Base-by-base conservation (phyloP, 2,888 invertebrate genomes). In the Heliconius erato region DNA sequence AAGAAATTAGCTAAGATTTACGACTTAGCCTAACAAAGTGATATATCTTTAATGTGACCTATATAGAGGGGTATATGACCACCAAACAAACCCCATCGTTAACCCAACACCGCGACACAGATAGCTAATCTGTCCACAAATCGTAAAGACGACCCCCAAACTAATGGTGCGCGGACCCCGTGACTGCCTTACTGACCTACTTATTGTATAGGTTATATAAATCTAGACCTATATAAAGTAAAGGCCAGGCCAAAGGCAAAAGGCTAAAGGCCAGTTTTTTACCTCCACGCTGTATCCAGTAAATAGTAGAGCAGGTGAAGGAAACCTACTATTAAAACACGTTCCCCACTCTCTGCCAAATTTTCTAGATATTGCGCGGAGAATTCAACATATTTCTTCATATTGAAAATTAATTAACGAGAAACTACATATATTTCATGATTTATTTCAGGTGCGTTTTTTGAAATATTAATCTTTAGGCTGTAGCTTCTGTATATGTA, bases 81-180 rank as follows among this genome's bases (percentile, higher is more conserved):
- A 63, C 14, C 74, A 63, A 68, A 72, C 79, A 67, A 79, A 76
- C 32, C 23, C 40, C 79, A 67, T 32, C 80, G 32, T 67, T 69
- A 78, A 82, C 82, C 80, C 76, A 44, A 79, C 81, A 81, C 83
- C 84, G 26, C 82, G 84, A 83, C 85, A 76, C 79, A 83, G 80
- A 83, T 85, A 85, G 67, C 63, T 74, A 83, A 83, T 85, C 87
- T 85, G 89, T 89, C 89, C 87, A 89, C 90, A 89, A 87, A 88
- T 90, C 91, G 90, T 94, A 93, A 93, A 93, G 86, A 83, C 89
- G 89, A 85, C 91, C 92, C 89, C 89, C 91, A 91, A 91, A 92
- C 91, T 90, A 91, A 91, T 91, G 88, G 88, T 85, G 86, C 84
- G 85, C 79, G 87, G 87, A 88, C 90, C 89, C 89, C 87, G 85